Evolutionary conservation across 2,113 vertebrate species (phyloP).

Genomic region (Chinchilla lanigera): DNA sequence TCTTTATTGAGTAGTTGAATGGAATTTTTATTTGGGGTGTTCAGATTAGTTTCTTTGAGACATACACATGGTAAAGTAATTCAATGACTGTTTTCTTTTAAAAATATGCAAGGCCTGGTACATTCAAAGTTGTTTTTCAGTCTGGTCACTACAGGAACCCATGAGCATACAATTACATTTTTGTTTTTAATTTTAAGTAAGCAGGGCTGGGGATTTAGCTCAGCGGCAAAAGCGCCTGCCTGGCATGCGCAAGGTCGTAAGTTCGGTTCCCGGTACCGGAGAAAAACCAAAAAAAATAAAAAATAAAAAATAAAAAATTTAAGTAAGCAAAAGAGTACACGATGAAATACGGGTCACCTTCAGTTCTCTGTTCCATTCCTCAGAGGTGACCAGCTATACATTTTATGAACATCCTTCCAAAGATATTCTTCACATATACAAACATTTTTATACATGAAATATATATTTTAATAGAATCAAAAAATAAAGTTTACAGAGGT

Average conservation of each 20-base stretch:
- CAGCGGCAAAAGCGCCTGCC: no score
- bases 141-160: not conserved
- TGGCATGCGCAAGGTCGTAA: no score
- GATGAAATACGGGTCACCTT: not conserved
- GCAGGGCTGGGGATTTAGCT: no score
- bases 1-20: conserved; percentile 14
- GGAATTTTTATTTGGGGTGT: not conserved
- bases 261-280: no score
- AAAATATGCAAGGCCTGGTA: not conserved
- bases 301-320: no score
- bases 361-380: not conserved
- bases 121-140: not conserved
- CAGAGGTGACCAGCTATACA: not conserved
- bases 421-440: not conserved
- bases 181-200: not conserved
- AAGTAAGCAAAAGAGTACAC: not conserved
- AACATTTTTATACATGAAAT: not conserved
- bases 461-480: not conserved
- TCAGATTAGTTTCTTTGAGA: conserved; percentile 1
- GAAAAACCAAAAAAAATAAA: no score
- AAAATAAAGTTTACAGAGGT: not conserved
- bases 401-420: not conserved
- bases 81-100: not conserved
- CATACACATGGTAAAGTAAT: not conserved
- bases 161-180: not conserved